Percentiles rank a stretch among this genome's conserved stretches.
phyloP scores from a whole-genome alignment of 2,888 invertebrate species.

The Drosophila kanekoi region DNA sequence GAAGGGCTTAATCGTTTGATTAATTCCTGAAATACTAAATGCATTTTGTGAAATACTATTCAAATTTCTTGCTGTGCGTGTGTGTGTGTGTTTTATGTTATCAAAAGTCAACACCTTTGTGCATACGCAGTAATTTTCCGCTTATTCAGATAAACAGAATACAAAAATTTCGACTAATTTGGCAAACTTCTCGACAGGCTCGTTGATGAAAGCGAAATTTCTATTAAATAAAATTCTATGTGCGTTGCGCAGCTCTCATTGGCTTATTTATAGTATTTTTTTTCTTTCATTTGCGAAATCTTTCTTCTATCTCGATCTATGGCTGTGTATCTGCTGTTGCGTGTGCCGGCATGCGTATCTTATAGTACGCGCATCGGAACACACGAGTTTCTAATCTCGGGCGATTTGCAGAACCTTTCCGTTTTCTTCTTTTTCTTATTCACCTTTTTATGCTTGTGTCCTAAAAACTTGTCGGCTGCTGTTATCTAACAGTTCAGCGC shows the following conservation, averaged over 20 bases:
- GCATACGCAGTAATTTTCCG: slow-evolving; percentile 41
- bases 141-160: slow-evolving; percentile 31
- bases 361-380: slow-evolving; percentile 35
- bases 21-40: background rate
- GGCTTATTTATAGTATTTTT: slow-evolving; percentile 57
- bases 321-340: slow-evolving; percentile 17
- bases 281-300: slow-evolving; percentile 21
- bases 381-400: slow-evolving; percentile 57
- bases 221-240: slow-evolving; percentile 48
- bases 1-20: slow-evolving; percentile 2
- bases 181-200: slow-evolving; percentile 2
- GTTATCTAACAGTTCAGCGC: slow-evolving; percentile 60
- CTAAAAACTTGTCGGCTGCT: slow-evolving; percentile 44
- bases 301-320: slow-evolving; percentile 16
- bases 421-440: slow-evolving; percentile 3
- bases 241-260: slow-evolving; percentile 18
- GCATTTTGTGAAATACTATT: slow-evolving; percentile 9
- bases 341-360: slow-evolving; percentile 46
- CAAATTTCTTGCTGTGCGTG: background rate
- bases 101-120: background rate
- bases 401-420: slow-evolving; percentile 20
- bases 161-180: slow-evolving; percentile 20
- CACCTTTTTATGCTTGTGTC: slow-evolving; percentile 27
- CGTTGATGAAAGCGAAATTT: slow-evolving; percentile 53
- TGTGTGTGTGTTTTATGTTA: background rate